Base-by-base conservation (phyloP, 2,797 vertebrate genomes). In the Hydrocynus forskahlii region DNA sequence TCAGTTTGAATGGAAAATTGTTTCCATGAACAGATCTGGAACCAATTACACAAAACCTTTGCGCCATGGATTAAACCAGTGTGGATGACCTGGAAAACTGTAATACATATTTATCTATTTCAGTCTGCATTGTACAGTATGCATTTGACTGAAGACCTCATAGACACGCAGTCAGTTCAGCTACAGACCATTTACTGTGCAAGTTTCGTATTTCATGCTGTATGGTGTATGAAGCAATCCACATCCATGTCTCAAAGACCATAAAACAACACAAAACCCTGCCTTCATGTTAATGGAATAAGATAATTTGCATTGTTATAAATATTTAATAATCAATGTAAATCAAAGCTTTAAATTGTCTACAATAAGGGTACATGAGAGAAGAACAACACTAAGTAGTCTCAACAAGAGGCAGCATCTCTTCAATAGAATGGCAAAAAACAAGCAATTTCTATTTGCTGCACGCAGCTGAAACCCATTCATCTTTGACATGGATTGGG, bases 1-100 rank as follows among this genome's bases (percentile, higher is more conserved):
- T 35, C 52, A 57, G 6, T 78, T 55, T 64, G n/a, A 79, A 79
- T n/a, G 73, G 52, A 78, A 78, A 74, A 81, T 63, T 43, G 40
- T 68, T 84, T 78, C 70, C 75, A 78, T 82, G 77, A 81, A 84
- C 70, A 75, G 69, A 62, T 72, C 78, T 71, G 77, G 83, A 82
- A 82, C 2, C 13, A 80, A 81, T 78, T 72, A 83, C 2, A 73
- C 40, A 50, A 75, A 83, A 23, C 1, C 52, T 70, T 29, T 25
- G 40, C 1, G 17, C 52, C 67, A 45, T 57, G 43, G 66, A 78
- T 80, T 78, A 78, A 71, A 81, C 75, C 75, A 78, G 52, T 55
- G 43, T 83, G 67, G 75, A 43, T 77, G 74, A 76, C 74, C 78
- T 59, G 25, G 21, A 84, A 78, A 71, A 55, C 16, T 23, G 70